These are phyloP conservation scores for Arge pagana DNA, from an alignment of 2,888 invertebrate species.

Conservation along the genomic window DNA sequence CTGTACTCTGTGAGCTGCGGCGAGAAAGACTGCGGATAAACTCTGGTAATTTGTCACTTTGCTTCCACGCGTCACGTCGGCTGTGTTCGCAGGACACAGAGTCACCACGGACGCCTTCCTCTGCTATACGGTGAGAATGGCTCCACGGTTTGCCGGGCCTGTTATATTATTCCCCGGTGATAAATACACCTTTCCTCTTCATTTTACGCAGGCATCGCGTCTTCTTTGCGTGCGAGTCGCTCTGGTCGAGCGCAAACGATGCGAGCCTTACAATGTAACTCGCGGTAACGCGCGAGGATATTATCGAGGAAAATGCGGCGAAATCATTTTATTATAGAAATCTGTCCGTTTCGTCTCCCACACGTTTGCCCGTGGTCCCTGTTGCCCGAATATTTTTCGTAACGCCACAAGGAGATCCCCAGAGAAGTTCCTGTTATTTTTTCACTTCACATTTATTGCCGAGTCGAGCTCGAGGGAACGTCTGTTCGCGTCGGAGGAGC, in stretches of 20 bases:
- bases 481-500: too few relatives aligned
- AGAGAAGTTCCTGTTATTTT: too few relatives aligned
- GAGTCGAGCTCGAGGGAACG: too few relatives aligned
- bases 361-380: constrained; percentile 1
- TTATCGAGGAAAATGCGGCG: constrained; percentile 17
- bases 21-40: constrained; percentile 42
- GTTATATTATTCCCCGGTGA: constrained; percentile 19
- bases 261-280: too few relatives aligned
- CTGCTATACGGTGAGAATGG: constrained; percentile 18
- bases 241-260: too few relatives aligned
- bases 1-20: constrained; percentile 32
- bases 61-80: constrained; percentile 27
- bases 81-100: constrained; percentile 13
- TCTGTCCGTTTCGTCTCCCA: constrained; percentile 35
- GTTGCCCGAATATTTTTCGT: too few relatives aligned
- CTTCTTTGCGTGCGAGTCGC: too few relatives aligned
- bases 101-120: constrained; percentile 5
- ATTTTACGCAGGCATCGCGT: too few relatives aligned
- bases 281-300: too few relatives aligned
- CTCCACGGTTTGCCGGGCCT: constrained; percentile 19
- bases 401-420: too few relatives aligned
- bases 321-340: too few relatives aligned
- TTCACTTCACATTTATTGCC: too few relatives aligned
- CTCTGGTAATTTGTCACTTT: constrained; percentile 48
- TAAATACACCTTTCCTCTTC: constrained; percentile 16